Evolutionary conservation across 2,888 invertebrate genomes (phyloP), one percentile per base, ranked within the genome.

Genomic region (Hydrotaea diabolus): DNA sequence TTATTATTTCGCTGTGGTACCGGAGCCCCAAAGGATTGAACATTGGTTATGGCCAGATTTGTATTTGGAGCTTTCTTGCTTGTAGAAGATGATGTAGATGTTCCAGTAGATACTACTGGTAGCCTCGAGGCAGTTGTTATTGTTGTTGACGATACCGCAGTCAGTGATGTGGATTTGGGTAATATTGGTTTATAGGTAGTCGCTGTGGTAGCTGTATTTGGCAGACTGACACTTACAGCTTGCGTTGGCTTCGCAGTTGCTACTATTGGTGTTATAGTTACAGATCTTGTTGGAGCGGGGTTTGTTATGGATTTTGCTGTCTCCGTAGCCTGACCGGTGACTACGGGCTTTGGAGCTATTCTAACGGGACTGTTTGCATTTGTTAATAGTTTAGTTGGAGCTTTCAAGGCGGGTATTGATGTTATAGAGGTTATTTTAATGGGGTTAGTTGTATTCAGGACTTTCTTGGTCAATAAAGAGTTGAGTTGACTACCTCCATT

Each of bases 1-100:
- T 4, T 15, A 15, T n/a, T 26, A 49, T 15, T 49, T 49, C 49
- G 15, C 19, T 66, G 4, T 21, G 19, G 39, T 19, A 71, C 26
- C 0, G 64, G 2, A n/a, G 78, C 1, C 2, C 85, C 85, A 79
- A 85, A 85, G 21, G 85, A 82, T 74, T 85, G 85, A 49, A 85
- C 85, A 77, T 77, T 85, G 36, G 73, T 82, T 36, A 85, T 85
- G 15, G 85, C 79, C 23, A 39, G 11, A 19, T 43, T 74, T 2
- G 66, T 26, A 66, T 13, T 76, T 21, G n/a, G 23, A 17, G 36
- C 11, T 13, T 15, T 49, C 15, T 15, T 49, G 49, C 43, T 43
- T 62, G 23, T 15, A 43, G 79, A 46, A 0, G 74, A n/a, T 23
- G 46, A 26, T 21, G 55, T 9, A 39, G 39, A 39, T 11, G 23